Percentiles rank a stretch among this genome's conserved stretches.
Conservation (phyloP, 1,140 invertebrate species). For the Aphaenogaster ashmeadi region DNA sequence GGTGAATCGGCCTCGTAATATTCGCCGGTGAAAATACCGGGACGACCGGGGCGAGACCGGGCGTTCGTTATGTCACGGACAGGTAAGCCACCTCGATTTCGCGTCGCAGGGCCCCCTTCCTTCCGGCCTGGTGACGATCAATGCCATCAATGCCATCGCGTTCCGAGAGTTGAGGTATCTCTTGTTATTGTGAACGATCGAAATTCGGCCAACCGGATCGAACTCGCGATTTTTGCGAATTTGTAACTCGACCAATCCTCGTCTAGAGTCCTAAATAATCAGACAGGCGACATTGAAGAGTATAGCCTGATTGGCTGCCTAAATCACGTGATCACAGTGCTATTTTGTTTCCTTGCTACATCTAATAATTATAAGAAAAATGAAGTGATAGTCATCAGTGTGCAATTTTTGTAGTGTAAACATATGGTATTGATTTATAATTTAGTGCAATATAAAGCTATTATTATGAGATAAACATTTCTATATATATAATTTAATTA, state of each 20-base stretch:
- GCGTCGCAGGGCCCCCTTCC: conserved; percentile 24
- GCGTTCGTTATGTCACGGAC: conserved; percentile 75
- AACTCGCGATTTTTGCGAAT: neutral
- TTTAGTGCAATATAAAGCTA: too few species aligned
- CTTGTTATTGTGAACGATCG: neutral
- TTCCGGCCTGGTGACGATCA: conserved; percentile 29
- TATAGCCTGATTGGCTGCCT: too few species aligned
- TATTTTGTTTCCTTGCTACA: too few species aligned
- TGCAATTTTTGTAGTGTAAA: too few species aligned
- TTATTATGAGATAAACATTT: too few species aligned
- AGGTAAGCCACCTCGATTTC: conserved; percentile 61
- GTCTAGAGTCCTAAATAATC: too few species aligned
- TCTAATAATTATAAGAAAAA: too few species aligned
- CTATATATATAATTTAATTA: too few species aligned
- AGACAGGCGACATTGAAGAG: too few species aligned
- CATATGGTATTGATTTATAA: too few species aligned
- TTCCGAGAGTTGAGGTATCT: conserved; percentile 25
- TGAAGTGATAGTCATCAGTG: too few species aligned
- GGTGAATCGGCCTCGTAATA: conserved; percentile 70
- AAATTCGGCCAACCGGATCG: conserved; percentile 26
- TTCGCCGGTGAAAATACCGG: conserved; percentile 66
- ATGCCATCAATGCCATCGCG: conserved; percentile 37
- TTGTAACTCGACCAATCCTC: neutral
- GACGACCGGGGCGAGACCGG: conserved; percentile 39
- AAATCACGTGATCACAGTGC: too few species aligned